phyloP scores from a whole-genome alignment of 2,113 vertebrate species.

The Cynoglossus semilaevis region DNA sequence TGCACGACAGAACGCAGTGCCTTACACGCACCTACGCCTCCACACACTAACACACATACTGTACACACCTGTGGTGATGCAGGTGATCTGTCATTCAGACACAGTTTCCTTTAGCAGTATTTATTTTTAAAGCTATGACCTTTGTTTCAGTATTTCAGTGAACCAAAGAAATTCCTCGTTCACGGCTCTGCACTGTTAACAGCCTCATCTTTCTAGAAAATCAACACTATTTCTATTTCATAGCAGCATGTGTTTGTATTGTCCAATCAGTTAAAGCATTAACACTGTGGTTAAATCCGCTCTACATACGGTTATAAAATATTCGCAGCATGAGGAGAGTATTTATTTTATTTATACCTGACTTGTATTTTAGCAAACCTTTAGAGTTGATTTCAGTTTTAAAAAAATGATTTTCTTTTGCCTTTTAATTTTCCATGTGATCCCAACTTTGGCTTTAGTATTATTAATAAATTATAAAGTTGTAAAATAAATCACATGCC shows the following conservation, averaged over 20 bases:
- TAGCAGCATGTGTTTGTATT: conserved; percentile 12
- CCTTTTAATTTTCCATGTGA: conserved; percentile 1
- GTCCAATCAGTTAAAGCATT: conserved; percentile 5
- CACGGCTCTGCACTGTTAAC: conserved; percentile 23
- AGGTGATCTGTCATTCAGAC: no score
- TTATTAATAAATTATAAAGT: neutral
- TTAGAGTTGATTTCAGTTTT: conserved; percentile 10
- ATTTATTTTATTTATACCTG: conserved; percentile 72
- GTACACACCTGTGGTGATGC: no score
- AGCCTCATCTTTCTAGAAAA: conserved; percentile 4
- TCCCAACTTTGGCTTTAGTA: conserved; percentile 5
- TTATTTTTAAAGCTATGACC: conserved; percentile 32
- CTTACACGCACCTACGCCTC: neutral
- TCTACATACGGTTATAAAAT: conserved; percentile 57
- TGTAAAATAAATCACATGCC: conserved; percentile 39
- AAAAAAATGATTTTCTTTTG: conserved; percentile 1
- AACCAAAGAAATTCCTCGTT: conserved; percentile 43
- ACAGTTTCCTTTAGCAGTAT: conserved; percentile 39
- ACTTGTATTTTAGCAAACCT: conserved; percentile 14
- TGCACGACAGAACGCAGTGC: conserved; percentile 1
- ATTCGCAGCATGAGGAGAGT: conserved; percentile 45
- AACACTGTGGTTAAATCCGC: conserved; percentile 40
- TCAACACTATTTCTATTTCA: conserved; percentile 54
- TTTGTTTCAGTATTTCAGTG: conserved; percentile 61
- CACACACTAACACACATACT: no score